These are phyloP conservation scores for Hybognathus amarus DNA, from an alignment of 2,797 vertebrate species.

Conservation along the genomic window DNA sequence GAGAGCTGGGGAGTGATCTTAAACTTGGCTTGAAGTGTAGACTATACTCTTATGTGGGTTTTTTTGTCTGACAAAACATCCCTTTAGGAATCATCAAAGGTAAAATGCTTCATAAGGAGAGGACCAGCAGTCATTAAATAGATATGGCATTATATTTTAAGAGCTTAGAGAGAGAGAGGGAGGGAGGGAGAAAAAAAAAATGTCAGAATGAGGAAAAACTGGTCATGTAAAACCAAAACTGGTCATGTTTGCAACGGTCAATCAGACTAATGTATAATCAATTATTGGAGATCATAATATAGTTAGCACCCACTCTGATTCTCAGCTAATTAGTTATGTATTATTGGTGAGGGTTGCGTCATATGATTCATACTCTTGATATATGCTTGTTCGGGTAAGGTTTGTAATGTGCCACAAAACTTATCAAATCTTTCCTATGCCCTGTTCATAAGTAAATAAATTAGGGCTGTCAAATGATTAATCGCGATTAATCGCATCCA, in stretches of 20 bases:
- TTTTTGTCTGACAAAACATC: background rate
- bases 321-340: background rate
- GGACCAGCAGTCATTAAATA: background rate
- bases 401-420: background rate
- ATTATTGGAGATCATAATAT: background rate
- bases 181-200: background rate
- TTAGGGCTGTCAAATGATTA: no score
- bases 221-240: background rate
- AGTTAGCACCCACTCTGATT: background rate
- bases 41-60: background rate
- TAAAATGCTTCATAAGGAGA: background rate
- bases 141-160: background rate
- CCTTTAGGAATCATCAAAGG: background rate
- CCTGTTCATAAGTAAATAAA: background rate
- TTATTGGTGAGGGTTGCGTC: background rate
- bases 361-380: background rate
- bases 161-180: background rate
- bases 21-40: background rate
- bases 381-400: background rate
- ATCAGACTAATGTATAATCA: background rate
- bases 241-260: background rate
- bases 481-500: no score
- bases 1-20: constrained; percentile 19
- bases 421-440: background rate
- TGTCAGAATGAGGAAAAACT: background rate